Conservation (phyloP, 2,113 vertebrate genomes). For the Thunnus thynnus region DNA sequence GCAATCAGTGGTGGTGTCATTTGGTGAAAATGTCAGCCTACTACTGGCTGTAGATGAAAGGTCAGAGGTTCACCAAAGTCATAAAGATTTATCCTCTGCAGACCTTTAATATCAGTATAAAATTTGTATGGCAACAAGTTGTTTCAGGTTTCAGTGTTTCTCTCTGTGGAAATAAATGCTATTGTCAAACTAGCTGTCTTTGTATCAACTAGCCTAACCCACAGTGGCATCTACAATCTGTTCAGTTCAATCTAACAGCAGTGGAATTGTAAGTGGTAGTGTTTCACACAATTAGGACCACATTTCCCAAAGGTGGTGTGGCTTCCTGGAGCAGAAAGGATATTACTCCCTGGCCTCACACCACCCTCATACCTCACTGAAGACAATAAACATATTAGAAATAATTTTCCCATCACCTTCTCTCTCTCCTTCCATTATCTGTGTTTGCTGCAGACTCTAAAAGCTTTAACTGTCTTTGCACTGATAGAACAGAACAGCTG, state of each 20-base stretch:
- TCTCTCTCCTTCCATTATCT: background rate
- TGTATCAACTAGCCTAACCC: too few relatives aligned
- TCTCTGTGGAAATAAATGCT: too few relatives aligned
- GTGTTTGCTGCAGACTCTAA: background rate
- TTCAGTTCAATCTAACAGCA: background rate
- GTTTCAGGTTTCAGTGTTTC: too few relatives aligned
- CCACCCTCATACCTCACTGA: constrained; percentile 2
- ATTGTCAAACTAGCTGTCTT: too few relatives aligned
- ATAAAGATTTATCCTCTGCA: too few relatives aligned
- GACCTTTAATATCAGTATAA: too few relatives aligned
- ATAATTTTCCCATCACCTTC: background rate
- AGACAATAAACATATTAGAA: constrained; percentile 35
- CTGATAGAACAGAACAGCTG: background rate
- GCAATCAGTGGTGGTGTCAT: too few relatives aligned
- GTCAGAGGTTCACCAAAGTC: too few relatives aligned
- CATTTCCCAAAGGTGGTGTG: constrained; percentile 16
- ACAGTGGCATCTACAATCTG: background rate
- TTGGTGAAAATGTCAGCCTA: too few relatives aligned
- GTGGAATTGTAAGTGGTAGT: background rate
- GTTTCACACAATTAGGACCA: constrained; percentile 25
- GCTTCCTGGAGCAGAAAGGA: background rate
- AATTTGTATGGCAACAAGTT: too few relatives aligned
- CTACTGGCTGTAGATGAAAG: too few relatives aligned
- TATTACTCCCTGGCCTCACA: background rate
- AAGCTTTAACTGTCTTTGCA: background rate